phyloP scores from a whole-genome alignment of 2,113 vertebrate species.

The Labeo catla region DNA sequence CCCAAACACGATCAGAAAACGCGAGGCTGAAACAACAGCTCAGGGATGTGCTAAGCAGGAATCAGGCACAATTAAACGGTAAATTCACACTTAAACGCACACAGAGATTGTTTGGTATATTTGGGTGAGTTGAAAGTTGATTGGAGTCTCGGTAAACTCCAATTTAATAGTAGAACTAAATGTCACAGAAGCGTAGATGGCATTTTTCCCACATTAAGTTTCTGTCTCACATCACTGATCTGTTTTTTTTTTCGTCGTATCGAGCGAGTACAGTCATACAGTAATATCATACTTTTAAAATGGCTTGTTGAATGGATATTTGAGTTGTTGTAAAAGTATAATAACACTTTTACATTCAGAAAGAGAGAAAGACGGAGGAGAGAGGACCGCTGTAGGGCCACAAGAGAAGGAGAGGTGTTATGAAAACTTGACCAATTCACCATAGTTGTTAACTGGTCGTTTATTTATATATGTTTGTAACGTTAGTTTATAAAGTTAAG shows the following conservation, averaged over 20 bases:
- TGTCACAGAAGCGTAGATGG: neutral
- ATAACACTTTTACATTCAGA: neutral
- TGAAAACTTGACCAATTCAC: neutral
- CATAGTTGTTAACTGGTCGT: neutral
- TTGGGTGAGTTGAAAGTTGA: neutral
- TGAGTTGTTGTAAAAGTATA: neutral
- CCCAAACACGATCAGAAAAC: conserved; percentile 70
- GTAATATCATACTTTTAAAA: neutral
- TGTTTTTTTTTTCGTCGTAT: too few relatives aligned
- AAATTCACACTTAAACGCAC: neutral
- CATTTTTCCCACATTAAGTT: neutral
- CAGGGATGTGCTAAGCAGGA: conserved; percentile 70
- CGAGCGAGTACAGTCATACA: neutral
- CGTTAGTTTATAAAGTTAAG: neutral
- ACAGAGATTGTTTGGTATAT: neutral
- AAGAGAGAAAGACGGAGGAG: too few relatives aligned
- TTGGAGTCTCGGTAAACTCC: neutral
- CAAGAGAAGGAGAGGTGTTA: neutral
- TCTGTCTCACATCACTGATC: neutral
- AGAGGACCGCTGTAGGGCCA: neutral
- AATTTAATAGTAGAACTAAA: neutral
- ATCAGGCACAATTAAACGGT: conserved; percentile 28
- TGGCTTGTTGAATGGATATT: neutral
- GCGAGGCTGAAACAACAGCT: conserved; percentile 74
- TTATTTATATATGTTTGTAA: neutral